Percentiles rank a stretch among this genome's conserved stretches.
phyloP scores from a whole-genome alignment of 2,113 vertebrate species.

The Lepus timidus region DNA sequence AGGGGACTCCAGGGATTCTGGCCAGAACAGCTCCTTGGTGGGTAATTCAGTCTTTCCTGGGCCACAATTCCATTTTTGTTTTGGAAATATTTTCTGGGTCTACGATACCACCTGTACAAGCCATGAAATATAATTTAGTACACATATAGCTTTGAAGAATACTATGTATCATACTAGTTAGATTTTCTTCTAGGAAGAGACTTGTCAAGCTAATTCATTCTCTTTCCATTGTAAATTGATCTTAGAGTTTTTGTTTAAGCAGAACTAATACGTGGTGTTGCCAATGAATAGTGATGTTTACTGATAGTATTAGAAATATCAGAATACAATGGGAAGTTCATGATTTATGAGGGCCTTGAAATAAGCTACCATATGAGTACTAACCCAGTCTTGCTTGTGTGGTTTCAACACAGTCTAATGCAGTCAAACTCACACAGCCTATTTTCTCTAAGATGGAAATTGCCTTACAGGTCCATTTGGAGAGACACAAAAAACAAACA shows the following conservation, averaged over 20 bases:
- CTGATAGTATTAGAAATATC: slow-evolving; percentile 59
- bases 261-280: too few relatives aligned
- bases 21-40: not conserved
- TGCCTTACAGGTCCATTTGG: not conserved
- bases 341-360: slow-evolving; percentile 63
- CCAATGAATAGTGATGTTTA: slow-evolving; percentile 17
- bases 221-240: slow-evolving; percentile 12
- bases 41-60: not conserved
- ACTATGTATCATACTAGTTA: slow-evolving; percentile 17
- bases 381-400: slow-evolving; percentile 40
- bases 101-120: not conserved
- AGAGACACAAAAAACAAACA: slow-evolving; percentile 15
- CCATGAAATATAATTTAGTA: not conserved
- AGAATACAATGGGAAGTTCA: not conserved
- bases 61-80: not conserved
- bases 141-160: slow-evolving; percentile 20
- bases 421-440: slow-evolving; percentile 39
- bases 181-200: not conserved
- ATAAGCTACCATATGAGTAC: not conserved
- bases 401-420: slow-evolving; percentile 50
- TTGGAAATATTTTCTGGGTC: not conserved
- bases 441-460: slow-evolving; percentile 40
- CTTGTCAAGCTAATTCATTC: slow-evolving; percentile 22
- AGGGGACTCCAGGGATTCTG: not conserved
- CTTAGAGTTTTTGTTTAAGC: not conserved